A percentile compares a stretch with the other conserved stretches of the same genome.
These are phyloP conservation scores for Stenopsyche tienmushanensis DNA, from an alignment of 1,140 invertebrate genomes.

Conservation along the genomic window DNA sequence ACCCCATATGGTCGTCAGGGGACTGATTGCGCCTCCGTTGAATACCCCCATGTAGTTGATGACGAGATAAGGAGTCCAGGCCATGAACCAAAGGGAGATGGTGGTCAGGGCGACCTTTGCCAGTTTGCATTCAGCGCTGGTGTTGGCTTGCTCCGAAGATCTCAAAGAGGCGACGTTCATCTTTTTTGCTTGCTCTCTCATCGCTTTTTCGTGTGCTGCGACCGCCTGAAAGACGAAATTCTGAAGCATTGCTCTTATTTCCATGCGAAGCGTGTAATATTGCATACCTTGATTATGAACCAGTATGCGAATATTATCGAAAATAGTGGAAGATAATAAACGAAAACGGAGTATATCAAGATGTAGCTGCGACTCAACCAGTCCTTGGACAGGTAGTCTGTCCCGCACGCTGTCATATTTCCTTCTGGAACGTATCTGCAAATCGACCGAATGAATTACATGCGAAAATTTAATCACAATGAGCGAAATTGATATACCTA, in stretches of 20 bases:
- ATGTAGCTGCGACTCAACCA: constrained; percentile 68
- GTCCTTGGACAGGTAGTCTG: constrained; percentile 74
- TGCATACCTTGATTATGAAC: constrained; percentile 68
- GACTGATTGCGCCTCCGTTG: constrained; percentile 61
- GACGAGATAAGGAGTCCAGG: constrained; percentile 73
- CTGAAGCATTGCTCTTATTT: too few species aligned
- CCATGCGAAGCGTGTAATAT: too few species aligned
- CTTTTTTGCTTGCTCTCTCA: constrained; percentile 71
- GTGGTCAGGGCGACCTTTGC: constrained; percentile 72
- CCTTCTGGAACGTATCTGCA: constrained; percentile 82
- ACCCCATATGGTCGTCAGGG: constrained; percentile 66
- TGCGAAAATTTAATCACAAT: not conserved
- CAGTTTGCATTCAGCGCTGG: constrained; percentile 63
- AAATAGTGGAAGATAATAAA: constrained; percentile 71
- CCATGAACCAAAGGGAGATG: constrained; percentile 73
- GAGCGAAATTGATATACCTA: constrained; percentile 12
- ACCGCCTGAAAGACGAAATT: constrained; percentile 62
- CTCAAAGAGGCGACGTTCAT: constrained; percentile 70
- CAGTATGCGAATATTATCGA: constrained; percentile 77
- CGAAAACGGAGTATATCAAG: constrained; percentile 67
- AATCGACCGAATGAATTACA: constrained; percentile 13
- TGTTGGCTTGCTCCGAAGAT: constrained; percentile 61
- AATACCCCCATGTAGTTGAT: constrained; percentile 73
- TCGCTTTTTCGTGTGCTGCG: constrained; percentile 67
- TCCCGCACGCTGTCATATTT: constrained; percentile 83